Base-by-base conservation (phyloP, 1,140 invertebrate genomes). In the Oreohelix idahoensis region DNA sequence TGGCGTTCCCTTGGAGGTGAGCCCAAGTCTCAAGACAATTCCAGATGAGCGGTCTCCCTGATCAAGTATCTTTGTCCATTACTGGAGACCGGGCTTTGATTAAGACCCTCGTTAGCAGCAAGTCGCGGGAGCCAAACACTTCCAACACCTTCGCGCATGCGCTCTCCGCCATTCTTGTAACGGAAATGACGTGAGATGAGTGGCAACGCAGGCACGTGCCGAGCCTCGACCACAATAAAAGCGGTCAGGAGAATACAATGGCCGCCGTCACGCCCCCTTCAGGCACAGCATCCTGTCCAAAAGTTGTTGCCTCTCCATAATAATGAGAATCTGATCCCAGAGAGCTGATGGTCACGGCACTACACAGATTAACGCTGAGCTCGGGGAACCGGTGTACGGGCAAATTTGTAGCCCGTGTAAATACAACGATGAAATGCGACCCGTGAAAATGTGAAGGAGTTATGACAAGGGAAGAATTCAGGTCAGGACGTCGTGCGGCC, bases 41-140 rank as follows among this genome's bases (percentile, higher is more conserved):
- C 63, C 63, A 66, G 63, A 66, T 32, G 63, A 66, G 17, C 63
- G 63, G 63, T 11, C 63, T 66, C 29, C 63, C 63, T 32, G 63
- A 66, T 66, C n/a, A 66, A 66, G 63, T 66, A 66, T 66, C 63
- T 66, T 66, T 66, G 63, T 35, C 63, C 63, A 66, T 66, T 66
- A 66, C 5, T 4, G 51, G 51, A 32, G 29, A 66, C 63, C n/a
- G 29, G 63, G 63, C n/a, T 66, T 66, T 66, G 63, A 66, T 66
- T 66, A 66, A 66, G 63, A 66, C 63, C 63, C 63, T 66, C 2
- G 63, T 66, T 66, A 66, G 63, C 63, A n/a, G 2, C 63, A 32
- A 66, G 63, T 32, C 5, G 2, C 63, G 2, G n/a, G 29, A 32
- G 29, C 63, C 63, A 66, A 32, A 66, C 63, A 66, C 63, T 66